Conservation (phyloP, 2,797 vertebrate genomes). For the Poecilia picta region DNA sequence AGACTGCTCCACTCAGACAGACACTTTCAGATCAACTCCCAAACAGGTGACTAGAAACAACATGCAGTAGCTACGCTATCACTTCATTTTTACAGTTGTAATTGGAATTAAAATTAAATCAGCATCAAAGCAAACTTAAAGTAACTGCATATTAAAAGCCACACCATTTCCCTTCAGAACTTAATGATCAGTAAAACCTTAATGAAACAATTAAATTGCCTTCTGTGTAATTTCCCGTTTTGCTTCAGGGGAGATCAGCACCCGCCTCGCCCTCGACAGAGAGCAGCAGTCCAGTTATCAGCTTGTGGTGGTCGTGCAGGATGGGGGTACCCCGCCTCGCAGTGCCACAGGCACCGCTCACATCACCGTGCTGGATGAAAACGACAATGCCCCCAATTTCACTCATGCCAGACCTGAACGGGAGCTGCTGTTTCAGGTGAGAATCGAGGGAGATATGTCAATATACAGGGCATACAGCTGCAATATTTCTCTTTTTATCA, state of each 20-base stretch:
- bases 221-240: neutral
- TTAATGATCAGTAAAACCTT: conserved; percentile 8
- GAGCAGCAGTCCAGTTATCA: conserved; percentile 96
- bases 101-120: neutral
- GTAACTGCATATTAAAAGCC: conserved; percentile 6
- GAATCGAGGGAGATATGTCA: conserved; percentile 3
- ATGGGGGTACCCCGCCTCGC: conserved; percentile 91
- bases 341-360: conserved; percentile 92
- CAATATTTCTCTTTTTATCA: neutral
- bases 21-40: conserved; percentile 91
- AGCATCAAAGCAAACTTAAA: neutral
- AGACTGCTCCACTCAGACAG: conserved; percentile 86
- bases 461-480: neutral
- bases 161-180: conserved; percentile 22
- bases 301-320: conserved; percentile 91
- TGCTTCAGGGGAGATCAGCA: conserved; percentile 90
- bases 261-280: conserved; percentile 88
- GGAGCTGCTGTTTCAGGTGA: conserved; percentile 90
- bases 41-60: conserved; percentile 87
- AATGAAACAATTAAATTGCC: neutral
- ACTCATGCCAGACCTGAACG: conserved; percentile 83
- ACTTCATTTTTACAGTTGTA: neutral
- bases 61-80: neutral
- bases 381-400: conserved; percentile 91
- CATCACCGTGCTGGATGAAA: conserved; percentile 92